A percentile compares a stretch with the other conserved stretches of the same genome.
These are phyloP conservation scores for Manduca sexta DNA, from an alignment of 1,140 invertebrate species.

Conservation along the genomic window DNA sequence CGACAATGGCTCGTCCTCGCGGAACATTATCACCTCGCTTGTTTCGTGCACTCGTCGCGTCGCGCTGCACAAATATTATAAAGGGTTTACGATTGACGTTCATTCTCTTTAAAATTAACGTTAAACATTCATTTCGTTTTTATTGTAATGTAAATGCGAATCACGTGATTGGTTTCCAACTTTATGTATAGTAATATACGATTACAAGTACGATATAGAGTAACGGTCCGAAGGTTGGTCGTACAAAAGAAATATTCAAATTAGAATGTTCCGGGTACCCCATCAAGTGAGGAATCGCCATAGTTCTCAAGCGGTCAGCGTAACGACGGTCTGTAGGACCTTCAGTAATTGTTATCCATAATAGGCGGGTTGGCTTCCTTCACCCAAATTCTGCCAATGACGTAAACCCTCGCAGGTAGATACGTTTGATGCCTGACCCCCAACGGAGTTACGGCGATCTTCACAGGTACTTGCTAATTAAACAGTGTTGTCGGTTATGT, in stretches of 20 bases:
- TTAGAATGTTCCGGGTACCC: constrained; percentile 9
- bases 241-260: constrained; percentile 13
- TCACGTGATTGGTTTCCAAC: too few relatives aligned
- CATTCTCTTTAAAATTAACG: too few relatives aligned
- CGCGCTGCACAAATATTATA: background rate
- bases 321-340: constrained; percentile 15
- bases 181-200: too few relatives aligned
- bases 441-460: constrained; percentile 5
- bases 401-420: constrained; percentile 9
- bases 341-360: constrained; percentile 22
- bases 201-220: too few relatives aligned
- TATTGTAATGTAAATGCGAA: too few relatives aligned
- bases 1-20: constrained; percentile 7
- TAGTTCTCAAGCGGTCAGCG: constrained; percentile 13
- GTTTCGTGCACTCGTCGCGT: background rate
- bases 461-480: constrained; percentile 18
- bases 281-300: constrained; percentile 13
- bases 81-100: background rate
- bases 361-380: constrained; percentile 12
- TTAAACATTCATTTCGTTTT: too few relatives aligned
- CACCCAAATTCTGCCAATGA: constrained; percentile 1
- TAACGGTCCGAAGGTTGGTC: too few relatives aligned
- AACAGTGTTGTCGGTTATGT: constrained; percentile 6
- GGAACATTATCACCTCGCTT: constrained; percentile 3
- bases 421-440: background rate